A percentile compares a stretch with the other conserved stretches of the same genome.
Conservation (phyloP, 2,113 vertebrate species). For the Pterophyllum scalare region DNA sequence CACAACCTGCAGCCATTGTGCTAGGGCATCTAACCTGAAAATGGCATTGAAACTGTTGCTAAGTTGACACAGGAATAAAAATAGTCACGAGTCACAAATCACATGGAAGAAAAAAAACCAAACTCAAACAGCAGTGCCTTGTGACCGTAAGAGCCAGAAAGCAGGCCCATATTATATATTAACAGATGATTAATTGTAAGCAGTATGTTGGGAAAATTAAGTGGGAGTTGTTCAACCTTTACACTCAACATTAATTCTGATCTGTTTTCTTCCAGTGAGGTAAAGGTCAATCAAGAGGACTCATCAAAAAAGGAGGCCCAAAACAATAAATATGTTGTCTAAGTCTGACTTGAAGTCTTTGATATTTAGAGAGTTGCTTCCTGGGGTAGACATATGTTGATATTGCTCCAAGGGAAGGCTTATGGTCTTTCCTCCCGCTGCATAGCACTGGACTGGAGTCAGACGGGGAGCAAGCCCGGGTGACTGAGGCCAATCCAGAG, state of each 20-base stretch:
- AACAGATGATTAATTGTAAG: conserved; percentile 48
- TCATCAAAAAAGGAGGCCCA: conserved; percentile 27
- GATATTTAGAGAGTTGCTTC: conserved; percentile 59
- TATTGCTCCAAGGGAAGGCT: conserved; percentile 48
- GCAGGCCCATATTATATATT: conserved; percentile 19
- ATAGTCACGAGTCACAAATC: conserved; percentile 53
- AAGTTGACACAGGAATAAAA: conserved; percentile 54
- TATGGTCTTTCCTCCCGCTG: conserved; percentile 57
- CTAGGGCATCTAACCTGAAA: conserved; percentile 34
- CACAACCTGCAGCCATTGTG: conserved; percentile 25
- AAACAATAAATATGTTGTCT: conserved; percentile 40
- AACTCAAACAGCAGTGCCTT: conserved; percentile 2
- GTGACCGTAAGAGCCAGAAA: conserved; percentile 50
- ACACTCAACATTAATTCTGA: conserved; percentile 32
- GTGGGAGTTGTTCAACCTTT: conserved; percentile 62
- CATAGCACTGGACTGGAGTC: conserved; percentile 48
- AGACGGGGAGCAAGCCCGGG: conserved; percentile 52
- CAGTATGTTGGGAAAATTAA: conserved; percentile 45
- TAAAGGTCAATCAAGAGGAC: conserved; percentile 52
- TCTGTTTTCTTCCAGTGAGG: conserved; percentile 21
- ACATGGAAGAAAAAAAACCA: conserved; percentile 28
- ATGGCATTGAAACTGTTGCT: conserved; percentile 35
- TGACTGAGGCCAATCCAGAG: conserved; percentile 56
- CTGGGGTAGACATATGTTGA: conserved; percentile 55
- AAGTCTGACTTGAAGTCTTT: conserved; percentile 48